phyloP scores from a whole-genome alignment of 2,888 invertebrate species.

The Noctuana brunneofusca region DNA sequence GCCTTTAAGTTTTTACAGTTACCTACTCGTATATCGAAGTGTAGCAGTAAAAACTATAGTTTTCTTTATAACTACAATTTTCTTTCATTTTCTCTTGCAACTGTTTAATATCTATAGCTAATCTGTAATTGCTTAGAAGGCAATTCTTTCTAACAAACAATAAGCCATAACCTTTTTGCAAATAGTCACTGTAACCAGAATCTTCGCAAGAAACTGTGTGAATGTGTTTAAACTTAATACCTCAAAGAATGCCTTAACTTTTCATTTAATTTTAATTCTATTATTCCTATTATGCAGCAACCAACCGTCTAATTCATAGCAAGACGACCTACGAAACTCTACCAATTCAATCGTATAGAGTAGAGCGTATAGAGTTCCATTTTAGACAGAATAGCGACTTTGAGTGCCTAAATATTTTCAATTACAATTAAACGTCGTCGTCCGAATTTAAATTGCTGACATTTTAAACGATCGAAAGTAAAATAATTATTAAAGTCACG shows the following conservation, averaged over 20 bases:
- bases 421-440: conserved; percentile 13
- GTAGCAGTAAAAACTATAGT: conserved; percentile 27
- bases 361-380: background rate
- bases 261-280: too few species aligned
- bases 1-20: conserved; percentile 18
- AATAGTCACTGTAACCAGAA: too few species aligned
- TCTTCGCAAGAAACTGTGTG: too few species aligned
- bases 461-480: conserved; percentile 51
- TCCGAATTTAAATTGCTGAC: conserved; percentile 36
- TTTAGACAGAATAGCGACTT: background rate
- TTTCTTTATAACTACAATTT: conserved; percentile 22
- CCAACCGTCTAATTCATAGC: too few species aligned
- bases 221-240: too few species aligned
- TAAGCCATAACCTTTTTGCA: too few species aligned
- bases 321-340: background rate
- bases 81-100: conserved; percentile 19
- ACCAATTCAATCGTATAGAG: background rate
- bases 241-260: too few species aligned
- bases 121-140: background rate
- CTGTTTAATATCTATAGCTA: conserved; percentile 10
- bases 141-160: too few species aligned
- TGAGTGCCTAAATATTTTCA: conserved; percentile 8
- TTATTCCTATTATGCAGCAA: too few species aligned
- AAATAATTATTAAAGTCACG: conserved; percentile 65
- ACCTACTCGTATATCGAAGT: conserved; percentile 13